Evolutionary conservation across 2,888 invertebrate species (phyloP).

Genomic region (Pyrrhosoma nymphula): DNA sequence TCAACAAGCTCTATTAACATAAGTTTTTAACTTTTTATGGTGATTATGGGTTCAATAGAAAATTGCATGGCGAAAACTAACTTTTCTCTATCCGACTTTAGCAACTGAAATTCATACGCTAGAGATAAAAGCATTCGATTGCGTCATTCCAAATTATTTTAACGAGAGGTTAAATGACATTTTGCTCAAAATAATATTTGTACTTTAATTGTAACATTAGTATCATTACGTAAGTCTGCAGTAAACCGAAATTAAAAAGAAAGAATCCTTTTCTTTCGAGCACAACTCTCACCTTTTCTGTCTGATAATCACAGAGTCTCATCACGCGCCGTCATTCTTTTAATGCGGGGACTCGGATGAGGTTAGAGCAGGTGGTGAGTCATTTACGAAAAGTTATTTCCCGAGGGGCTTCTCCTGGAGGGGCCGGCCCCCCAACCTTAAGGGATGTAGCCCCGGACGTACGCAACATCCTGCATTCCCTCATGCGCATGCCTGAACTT

Average conservation of each 20-base stretch:
- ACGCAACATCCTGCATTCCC: not conserved
- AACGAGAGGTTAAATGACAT: no score
- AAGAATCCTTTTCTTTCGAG: not conserved
- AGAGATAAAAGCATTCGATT: no score
- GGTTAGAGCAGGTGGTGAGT: not conserved
- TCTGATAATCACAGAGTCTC: not conserved
- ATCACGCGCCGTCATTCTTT: not conserved
- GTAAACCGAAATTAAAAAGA: not conserved
- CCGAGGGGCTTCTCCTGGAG: not conserved
- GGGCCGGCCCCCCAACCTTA: not conserved
- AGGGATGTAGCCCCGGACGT: not conserved
- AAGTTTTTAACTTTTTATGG: no score
- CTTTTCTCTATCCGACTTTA: no score
- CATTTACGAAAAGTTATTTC: not conserved
- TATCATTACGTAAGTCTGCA: not conserved
- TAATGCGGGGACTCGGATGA: not conserved
- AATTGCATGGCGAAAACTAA: no score
- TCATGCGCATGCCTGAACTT: not conserved
- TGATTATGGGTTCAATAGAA: no score
- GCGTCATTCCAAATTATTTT: no score
- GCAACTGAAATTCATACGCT: no score
- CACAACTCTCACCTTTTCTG: not conserved
- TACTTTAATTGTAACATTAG: no score
- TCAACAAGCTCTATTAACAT: no score
- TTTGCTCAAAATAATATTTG: no score